Evolutionary conservation across 1,140 invertebrate genomes (phyloP), one percentile per base, ranked within the genome.

Genomic region (Drosophila trapezifrons): DNA sequence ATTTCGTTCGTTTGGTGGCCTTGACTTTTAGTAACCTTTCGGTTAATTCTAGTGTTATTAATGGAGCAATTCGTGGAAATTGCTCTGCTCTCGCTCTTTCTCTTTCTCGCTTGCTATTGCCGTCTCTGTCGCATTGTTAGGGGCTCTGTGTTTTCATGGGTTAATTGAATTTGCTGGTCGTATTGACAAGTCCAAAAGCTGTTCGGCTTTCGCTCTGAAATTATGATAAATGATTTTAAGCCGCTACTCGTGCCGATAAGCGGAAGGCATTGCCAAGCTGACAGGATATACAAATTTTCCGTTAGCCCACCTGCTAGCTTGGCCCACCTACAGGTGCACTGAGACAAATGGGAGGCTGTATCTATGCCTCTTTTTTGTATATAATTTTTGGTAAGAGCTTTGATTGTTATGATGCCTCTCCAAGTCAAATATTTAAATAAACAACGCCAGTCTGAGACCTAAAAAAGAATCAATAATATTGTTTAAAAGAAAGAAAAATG

Each of bases 11-110:
- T 47, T 47, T 75, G 84, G 77, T 75, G 84, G 80, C 84, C 84
- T 89, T 89, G 84, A 89, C 84, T 89, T 87, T 89, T 71, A 89
- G 84, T 89, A 89, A 89, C 84, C 84, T 89, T 79, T 78, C 79
- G 71, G 69, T 78, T 83, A 87, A 87, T 80, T 89, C 80, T 87
- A 87, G 84, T 86, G 80, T 84, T 84, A 89, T 89, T 89, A 89
- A 89, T 87, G 83, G 59, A 47, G 63, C 59, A 83, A 66, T 84
- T 89, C 75, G 60, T 66, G 63, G 76, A 86, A 85, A 76, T 85
- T 65, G 35, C 27, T 6, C 2, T 9, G 32, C 49, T 20, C 27
- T 29, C 20, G 10, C 10, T 17, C 22, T 29, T n/a, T 29, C 45
- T 65, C 25, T 43, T 27, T 17, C 56, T 59, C 25, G 47, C 17